Base-by-base conservation (phyloP, 2,888 invertebrate species). In the Hirtodrosophila confusa region DNA sequence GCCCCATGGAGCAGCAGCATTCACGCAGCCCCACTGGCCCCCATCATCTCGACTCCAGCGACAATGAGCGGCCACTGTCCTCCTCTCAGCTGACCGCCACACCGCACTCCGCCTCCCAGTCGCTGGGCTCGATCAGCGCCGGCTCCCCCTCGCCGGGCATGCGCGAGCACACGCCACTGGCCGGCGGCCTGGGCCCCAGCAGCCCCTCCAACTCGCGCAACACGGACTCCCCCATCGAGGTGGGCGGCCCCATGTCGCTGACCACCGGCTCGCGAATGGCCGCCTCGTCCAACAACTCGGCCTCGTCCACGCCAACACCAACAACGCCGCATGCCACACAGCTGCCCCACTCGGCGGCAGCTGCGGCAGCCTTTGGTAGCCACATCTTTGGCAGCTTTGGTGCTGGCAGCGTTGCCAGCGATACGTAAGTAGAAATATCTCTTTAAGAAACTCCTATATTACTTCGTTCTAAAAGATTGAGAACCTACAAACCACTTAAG, bases 351-450 rank as follows among this genome's bases (percentile, higher is more conserved):
- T 82, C 82, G 40, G 84, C 89, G 92, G 55, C 94, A 12, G 94
- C 94, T 10, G 93, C 93, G 17, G 93, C 95, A n/a, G 88, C 90
- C 23, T 94, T 95, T 43, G 92, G 93, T 3, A 95, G 94, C 77
- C 93, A 94, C 89, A 93, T 95, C 86, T 95, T 95, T 90, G 94
- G 95, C 35, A 91, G 86, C 80, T 93, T 93, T 75, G 92, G 82
- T 17, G 74, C 70, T 4, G 86, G 75, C 49, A 67, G 64, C 27
- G 63, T 63, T 4, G 66, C 92, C 68, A 92, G 91, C 61, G 93
- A 93, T 74, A 92, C 92, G 93, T 93, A 86, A 92, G 93, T 80
- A 27, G n/a, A 37, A 36, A 23, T 3, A 58, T 37, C 17, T 57
- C 12, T 10, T 31, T 27, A 27, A 8, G 1, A 31, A 31, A 31